Evolutionary conservation across 2,113 vertebrate genomes (phyloP).

Genomic region (Abramis brama): DNA sequence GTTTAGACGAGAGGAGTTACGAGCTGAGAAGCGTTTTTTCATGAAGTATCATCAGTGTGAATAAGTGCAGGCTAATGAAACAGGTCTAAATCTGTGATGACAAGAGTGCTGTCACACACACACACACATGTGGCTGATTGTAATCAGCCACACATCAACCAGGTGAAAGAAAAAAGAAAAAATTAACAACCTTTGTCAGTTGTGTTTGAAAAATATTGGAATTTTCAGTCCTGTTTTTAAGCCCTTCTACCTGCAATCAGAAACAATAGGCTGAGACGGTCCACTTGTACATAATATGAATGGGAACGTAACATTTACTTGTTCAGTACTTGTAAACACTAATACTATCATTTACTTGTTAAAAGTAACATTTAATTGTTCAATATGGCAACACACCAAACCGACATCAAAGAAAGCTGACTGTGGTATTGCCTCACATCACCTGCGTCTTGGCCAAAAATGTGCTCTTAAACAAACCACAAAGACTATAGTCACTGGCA

Average conservation of each 20-base stretch:
- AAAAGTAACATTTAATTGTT: no score
- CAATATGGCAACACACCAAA: no score
- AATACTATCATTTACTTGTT: no score
- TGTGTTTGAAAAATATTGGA: background rate
- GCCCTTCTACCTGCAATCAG: background rate
- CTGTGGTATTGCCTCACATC: no score
- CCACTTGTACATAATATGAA: background rate
- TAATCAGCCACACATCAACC: constrained; percentile 16
- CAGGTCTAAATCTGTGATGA: constrained; percentile 36
- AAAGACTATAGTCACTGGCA: no score
- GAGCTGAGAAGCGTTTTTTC: constrained; percentile 32
- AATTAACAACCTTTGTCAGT: background rate
- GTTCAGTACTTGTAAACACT: no score
- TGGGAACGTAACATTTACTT: no score
- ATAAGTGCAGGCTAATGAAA: constrained; percentile 47
- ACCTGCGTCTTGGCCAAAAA: no score
- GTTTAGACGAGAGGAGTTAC: constrained; percentile 57
- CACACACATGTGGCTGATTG: background rate
- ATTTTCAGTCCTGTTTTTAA: background rate
- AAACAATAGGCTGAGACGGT: background rate
- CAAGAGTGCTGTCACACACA: constrained; percentile 7
- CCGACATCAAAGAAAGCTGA: no score
- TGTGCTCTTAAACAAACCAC: no score
- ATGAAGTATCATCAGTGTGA: constrained; percentile 44
- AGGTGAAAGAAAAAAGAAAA: background rate